These are phyloP conservation scores for Imbricaverruca yamaguchii DNA, from an alignment of 2,888 invertebrate species.

Conservation along the genomic window DNA sequence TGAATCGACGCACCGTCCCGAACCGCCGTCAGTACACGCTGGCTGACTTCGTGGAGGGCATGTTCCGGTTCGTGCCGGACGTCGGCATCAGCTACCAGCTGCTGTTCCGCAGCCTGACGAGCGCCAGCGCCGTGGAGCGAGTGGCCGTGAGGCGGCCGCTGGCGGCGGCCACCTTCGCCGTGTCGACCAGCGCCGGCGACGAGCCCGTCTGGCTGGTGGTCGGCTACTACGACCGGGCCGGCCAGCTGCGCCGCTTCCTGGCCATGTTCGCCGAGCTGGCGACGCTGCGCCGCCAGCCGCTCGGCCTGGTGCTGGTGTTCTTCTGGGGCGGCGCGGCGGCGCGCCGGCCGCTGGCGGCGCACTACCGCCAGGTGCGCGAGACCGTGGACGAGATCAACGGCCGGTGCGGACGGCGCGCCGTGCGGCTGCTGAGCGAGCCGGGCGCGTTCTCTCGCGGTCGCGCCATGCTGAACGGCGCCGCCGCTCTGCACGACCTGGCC, in stretches of 20 bases:
- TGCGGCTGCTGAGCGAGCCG: neutral
- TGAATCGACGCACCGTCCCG: no score
- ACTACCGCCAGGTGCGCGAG: neutral
- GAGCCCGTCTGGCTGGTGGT: neutral
- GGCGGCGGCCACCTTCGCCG: no score
- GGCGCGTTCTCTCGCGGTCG: neutral
- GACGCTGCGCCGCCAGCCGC: neutral
- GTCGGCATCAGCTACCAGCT: no score
- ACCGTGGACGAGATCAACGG: neutral
- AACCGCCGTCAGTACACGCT: no score
- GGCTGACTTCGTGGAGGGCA: no score
- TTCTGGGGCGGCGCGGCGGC: neutral
- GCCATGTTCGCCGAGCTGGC: neutral
- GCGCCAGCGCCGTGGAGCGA: no score
- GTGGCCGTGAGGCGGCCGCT: no score
- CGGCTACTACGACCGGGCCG: neutral
- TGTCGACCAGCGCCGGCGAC: neutral
- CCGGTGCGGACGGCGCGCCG: neutral
- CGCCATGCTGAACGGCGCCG: constrained; percentile 48
- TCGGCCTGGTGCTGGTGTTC: neutral
- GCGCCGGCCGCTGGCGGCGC: neutral
- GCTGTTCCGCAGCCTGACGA: no score
- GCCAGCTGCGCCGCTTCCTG: neutral
- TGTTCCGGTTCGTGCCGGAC: no score
- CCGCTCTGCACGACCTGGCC: constrained; percentile 30